Evolutionary conservation across 2,888 invertebrate species (phyloP).

Genomic region (Lissocephala sabroskyi): DNA sequence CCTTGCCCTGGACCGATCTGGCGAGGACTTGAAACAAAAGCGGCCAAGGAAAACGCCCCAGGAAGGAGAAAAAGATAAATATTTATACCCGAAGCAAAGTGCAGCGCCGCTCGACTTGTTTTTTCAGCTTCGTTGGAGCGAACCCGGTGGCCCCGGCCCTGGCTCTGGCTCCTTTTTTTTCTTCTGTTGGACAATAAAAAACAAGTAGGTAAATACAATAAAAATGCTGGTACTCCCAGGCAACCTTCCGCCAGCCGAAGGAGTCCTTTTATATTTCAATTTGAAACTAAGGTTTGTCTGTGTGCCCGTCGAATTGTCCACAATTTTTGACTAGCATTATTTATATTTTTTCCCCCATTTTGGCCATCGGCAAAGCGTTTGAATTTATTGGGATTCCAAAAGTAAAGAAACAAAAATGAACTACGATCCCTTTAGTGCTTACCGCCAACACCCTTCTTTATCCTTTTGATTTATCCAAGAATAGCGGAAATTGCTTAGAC

Average conservation of each 20-base stretch:
- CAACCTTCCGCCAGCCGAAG: conserved; percentile 21
- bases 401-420: conserved; percentile 60
- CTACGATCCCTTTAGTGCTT: conserved; percentile 47
- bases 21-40: conserved; percentile 45
- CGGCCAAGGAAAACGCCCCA: conserved; percentile 16
- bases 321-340: conserved; percentile 57
- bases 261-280: conserved; percentile 63
- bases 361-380: conserved; percentile 55
- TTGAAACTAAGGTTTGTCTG: too few relatives aligned
- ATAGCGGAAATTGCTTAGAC: too few relatives aligned
- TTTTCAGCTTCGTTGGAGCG: conserved; percentile 63
- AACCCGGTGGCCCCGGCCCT: conserved; percentile 25
- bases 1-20: conserved; percentile 19
- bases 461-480: too few relatives aligned
- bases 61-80: conserved; percentile 45
- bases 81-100: conserved; percentile 61
- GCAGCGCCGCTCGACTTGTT: conserved; percentile 65
- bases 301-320: conserved; percentile 61
- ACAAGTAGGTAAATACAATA: conserved; percentile 64
- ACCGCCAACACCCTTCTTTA: too few relatives aligned
- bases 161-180: too few relatives aligned
- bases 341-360: conserved; percentile 14
- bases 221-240: conserved; percentile 47
- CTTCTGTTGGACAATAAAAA: conserved; percentile 52
- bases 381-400: conserved; percentile 61